Base-by-base conservation (phyloP, 2,113 vertebrate genomes). In the Atherinomorus stipes region DNA sequence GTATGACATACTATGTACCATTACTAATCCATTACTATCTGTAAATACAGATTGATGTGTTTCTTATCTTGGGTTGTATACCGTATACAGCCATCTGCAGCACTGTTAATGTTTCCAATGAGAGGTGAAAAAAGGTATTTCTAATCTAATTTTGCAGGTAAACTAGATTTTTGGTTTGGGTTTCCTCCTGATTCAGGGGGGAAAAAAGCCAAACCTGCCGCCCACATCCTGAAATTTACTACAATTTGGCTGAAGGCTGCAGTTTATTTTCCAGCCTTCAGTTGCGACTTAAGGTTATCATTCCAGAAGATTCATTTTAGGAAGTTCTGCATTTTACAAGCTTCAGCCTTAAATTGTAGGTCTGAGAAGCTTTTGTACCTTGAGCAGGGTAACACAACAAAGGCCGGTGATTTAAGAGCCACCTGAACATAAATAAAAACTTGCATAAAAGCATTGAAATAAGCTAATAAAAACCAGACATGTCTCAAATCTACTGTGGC, bases 241-340 rank as follows among this genome's bases (percentile, higher is more conserved):
- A 61, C 47, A 12, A 51, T 25, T 64, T 52, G 23, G 22, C 26
- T 69, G 12, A 51, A 26, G 23, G 9, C 44, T 49, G 7, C 16
- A 16, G n/a, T 16, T 51, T 18, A 51, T 52, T 69, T 62, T 38
- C 25, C 22, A 59, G 25, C 23, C 18, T 28, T 57, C 45, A 34
- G 42, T 31, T 50, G 38, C 45, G 4, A 66, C 40, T 52, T 22
- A 13, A 21, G 19, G 25, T 68, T 16, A 50, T 78, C 37, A 75
- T 62, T 70, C 15, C 34, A 69, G 12, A 58, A 57, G 34, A 70
- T 25, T 68, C 21, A 40, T 42, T 59, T 73, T 52, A 74, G 63
- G 16, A 1, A 15, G 26, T 49, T 31, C 22, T 65, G 38, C 15
- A 59, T 7, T 59, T 71, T 58, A 56, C 26, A n/a, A 47, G 34